phyloP scores from a whole-genome alignment of 1,140 invertebrate genomes.

The Anthonomus grandis region DNA sequence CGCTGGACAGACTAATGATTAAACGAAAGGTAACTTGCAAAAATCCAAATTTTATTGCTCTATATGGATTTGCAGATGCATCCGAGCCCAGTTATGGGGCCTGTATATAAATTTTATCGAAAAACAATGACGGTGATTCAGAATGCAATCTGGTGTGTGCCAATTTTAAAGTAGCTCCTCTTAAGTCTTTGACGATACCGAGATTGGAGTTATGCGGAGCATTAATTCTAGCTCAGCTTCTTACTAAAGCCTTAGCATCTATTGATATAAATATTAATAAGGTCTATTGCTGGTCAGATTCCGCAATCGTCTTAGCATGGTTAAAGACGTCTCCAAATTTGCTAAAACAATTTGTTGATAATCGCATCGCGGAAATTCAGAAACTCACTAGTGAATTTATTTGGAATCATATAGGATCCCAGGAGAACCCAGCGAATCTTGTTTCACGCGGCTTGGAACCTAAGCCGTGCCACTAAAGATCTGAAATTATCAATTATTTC shows the following conservation, averaged over 20 bases:
- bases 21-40: too few species aligned
- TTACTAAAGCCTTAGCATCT: constrained; percentile 7
- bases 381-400: too few species aligned
- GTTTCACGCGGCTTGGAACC: too few species aligned
- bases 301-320: constrained; percentile 35
- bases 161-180: constrained; percentile 36
- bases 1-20: too few species aligned
- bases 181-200: constrained; percentile 42
- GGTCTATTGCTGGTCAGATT: constrained; percentile 23
- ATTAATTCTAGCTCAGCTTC: constrained; percentile 32
- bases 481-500: too few species aligned
- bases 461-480: too few species aligned
- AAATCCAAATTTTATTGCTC: too few species aligned
- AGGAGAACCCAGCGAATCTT: too few species aligned
- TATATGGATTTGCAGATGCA: constrained; percentile 35
- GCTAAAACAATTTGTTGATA: constrained; percentile 43
- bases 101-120: constrained; percentile 32
- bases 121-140: constrained; percentile 24
- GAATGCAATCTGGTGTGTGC: constrained; percentile 31
- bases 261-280: constrained; percentile 7
- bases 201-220: constrained; percentile 48
- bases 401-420: too few species aligned
- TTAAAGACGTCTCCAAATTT: constrained; percentile 20
- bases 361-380: constrained; percentile 38
- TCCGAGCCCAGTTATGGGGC: constrained; percentile 29